Base-by-base conservation (phyloP, 2,797 vertebrate genomes). In the Merluccius polli region DNA sequence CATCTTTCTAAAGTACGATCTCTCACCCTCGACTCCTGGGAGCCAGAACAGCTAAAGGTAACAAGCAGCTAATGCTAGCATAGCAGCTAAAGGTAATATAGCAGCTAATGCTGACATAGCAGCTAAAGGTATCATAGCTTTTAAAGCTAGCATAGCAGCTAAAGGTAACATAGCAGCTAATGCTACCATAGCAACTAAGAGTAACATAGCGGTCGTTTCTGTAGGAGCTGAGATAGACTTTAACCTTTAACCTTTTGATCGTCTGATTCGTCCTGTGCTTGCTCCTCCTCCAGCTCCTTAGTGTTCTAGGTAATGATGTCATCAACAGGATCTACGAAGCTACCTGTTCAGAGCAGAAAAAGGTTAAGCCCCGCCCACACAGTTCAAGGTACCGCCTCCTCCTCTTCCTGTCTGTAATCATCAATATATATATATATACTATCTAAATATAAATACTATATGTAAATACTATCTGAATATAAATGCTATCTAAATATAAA, bases 11-110 rank as follows among this genome's bases (percentile, higher is more conserved):
- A 95, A 80, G 91, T 95, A 18, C 85, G 94, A 0, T 95, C 93
- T 1, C 91, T 95, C 30, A 95, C 94, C 4, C 89, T 95, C 87
- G 94, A 95, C 82, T 93, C 92, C 5, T 95, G 94, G 94, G 94
- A 94, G 48, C 78, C 93, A 0, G 93, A 94, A n/a, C 93, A 93
- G 80, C 79, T 94, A 18, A 95, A 95, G 92, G 94, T 94, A 77
- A 59, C 6, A 16, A 73, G 24, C n/a, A 36, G 18, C 21, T 44
- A 74, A 74, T 33, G 16, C 24, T 71, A 12, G 27, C 69, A 68
- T 13, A 68, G 27, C 65, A 29, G 27, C 27, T 13, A 31, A 29
- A 68, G 67, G 67, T 31, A 30, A 31, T 3, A 16, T 1, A 73
- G 24, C 15, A 31, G 18, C 13, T 33, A 71, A 75, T 32, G 21